Evolutionary conservation across 2,113 vertebrate genomes (phyloP), one percentile per base, ranked within the genome.

Genomic region (Danionella cerebrum): DNA sequence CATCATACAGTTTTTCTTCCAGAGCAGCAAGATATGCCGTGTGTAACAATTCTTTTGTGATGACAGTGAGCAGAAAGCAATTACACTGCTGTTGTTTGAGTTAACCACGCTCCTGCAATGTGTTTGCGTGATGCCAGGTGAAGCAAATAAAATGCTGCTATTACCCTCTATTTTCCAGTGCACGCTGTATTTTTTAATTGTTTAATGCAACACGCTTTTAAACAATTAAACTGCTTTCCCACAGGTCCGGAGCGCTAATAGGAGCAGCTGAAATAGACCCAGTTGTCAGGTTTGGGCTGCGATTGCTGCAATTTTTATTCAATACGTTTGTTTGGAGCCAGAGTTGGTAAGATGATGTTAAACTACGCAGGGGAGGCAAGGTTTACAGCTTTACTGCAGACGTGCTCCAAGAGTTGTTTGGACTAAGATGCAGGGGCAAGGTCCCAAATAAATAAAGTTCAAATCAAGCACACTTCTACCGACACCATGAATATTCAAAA

Each of bases 61-160:
- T 75, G 73, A 75, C 73, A 64, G 73, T 22, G 68, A 71, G 50
- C 65, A 65, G 68, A 69, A 75, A 71, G 66, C 68, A 69, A 75
- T 75, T 71, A 71, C 66, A 48, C 57, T 53, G 65, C 21, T 35
- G 19, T 57, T 63, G 69, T 66, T 63, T 38, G 57, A 64, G 47
- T 52, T 62, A 71, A 75, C 50, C 47, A 35, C 9, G 29, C 55
- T 55, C 18, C 33, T 44, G 45, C 35, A 35, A 29, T 11, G 31
- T 66, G 60, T 70, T 53, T 60, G 62, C 62, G 60, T 60, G 47
- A 52, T 70, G 18, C 73, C 69, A 75, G 69, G 73, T 75, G 45
- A 67, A 62, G 67, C 72, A 70, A 70, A 75, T 71, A 75, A 71
- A 67, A 57, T 31, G 69, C 50, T 58, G 33, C 21, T 16, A 41